Evolutionary conservation across 2,113 vertebrate species (phyloP), one percentile per base, ranked within the genome.

Genomic region (Pluvianellus socialis): DNA sequence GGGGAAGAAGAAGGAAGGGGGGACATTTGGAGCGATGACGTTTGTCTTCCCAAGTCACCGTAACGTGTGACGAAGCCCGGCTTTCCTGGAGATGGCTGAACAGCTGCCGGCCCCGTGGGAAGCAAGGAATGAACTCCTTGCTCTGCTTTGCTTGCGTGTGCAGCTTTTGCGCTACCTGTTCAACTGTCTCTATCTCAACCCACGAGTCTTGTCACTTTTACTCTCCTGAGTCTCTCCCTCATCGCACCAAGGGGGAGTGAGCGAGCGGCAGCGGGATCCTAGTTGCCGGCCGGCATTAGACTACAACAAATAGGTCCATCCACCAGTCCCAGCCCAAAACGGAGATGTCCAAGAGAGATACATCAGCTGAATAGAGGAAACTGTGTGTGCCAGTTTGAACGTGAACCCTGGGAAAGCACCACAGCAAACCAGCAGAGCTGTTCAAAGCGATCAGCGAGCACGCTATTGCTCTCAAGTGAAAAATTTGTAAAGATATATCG

Each of bases 271-370:
- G 61, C 24, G 2, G 12, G 35, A 12, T 38, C 61, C 35, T 32
- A 63, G 61, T 18, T 63, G 42, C 28, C 14, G 1, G 38, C 40
- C 14, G 28, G 42, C 14, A 20, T 66, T 42, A 40, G 38, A 14
- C 12, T 44, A 32, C 28, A 32, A 66, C 28, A 32, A 66, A 66
- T 15, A 17, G 21, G 59, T n/a, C 23, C 23, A 26, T 4, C 6
- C 62, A 26, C 12, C 55, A 70, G 23, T 24, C 6, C 22, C 59
- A 68, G 4, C 28, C 21, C 50, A 45, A 79, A 81, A 22, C 2
- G 2, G 38, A 74, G 45, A 44, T 19, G 11, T 59, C 16, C 0
- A 3, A 82, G 56, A 23, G 7, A 74, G 38, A 23, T 7, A 4
- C 8, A 4, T 33, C 53, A 90, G 30, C 66, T 68, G 56, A 24